Conservation (phyloP, 2,113 vertebrate genomes). For the Edolisoma coerulescens region DNA sequence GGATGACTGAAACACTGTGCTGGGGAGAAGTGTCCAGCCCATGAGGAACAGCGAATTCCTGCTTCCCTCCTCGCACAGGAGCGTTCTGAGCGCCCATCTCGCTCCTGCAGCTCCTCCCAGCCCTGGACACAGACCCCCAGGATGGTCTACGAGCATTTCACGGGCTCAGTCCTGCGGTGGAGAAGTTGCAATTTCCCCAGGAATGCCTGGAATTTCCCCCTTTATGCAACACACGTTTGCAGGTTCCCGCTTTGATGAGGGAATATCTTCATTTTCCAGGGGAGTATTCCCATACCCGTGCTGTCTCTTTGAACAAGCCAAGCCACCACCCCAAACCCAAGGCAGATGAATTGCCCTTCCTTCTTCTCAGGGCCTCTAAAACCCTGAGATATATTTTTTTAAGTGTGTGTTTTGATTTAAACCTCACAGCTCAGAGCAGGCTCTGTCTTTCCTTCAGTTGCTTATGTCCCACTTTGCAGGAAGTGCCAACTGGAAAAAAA, state of each 20-base stretch:
- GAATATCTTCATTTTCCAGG: constrained; percentile 23
- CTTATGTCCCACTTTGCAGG: not conserved
- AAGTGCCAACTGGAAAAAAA: not conserved
- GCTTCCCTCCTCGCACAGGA: not conserved
- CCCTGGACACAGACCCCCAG: not conserved
- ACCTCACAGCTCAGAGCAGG: not conserved
- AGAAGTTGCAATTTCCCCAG: constrained; percentile 9
- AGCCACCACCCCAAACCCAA: constrained; percentile 21
- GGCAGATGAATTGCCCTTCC: not conserved
- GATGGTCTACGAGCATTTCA: not conserved
- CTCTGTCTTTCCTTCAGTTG: not conserved
- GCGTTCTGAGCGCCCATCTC: accelerated
- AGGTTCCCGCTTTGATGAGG: constrained; percentile 30
- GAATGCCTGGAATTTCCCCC: constrained; percentile 44
- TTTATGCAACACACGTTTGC: constrained; percentile 11
- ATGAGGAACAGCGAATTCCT: not conserved
- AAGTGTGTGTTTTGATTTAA: constrained; percentile 35
- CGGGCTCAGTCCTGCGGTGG: not conserved
- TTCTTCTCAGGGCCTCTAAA: not conserved
- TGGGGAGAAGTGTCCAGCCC: not conserved
- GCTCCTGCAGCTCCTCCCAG: not conserved
- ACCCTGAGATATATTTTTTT: not conserved
- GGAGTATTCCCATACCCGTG: constrained; percentile 48
- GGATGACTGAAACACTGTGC: not conserved
- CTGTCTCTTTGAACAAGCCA: constrained; percentile 56